Evolutionary conservation across 2,113 vertebrate genomes (phyloP).

Genomic region (Abramis brama): DNA sequence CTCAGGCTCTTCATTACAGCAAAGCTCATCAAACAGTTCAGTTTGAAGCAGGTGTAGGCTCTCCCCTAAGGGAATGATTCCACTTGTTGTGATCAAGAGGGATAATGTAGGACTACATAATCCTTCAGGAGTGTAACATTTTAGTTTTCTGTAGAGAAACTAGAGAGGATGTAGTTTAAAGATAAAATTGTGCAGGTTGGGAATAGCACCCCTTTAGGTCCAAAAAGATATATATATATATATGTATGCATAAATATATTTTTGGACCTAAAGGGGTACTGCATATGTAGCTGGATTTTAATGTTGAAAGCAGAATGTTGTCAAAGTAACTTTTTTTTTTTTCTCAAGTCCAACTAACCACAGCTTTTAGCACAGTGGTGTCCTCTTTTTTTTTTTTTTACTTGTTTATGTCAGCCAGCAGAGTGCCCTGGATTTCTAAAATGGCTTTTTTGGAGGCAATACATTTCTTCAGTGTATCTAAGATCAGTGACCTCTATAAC

Average conservation of each 20-base stretch:
- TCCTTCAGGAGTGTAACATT: conserved; percentile 13
- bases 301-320: conserved; percentile 29
- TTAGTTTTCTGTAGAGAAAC: neutral
- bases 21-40: conserved; percentile 54
- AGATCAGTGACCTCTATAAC: conserved; percentile 7
- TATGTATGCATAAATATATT: neutral
- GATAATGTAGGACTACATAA: conserved; percentile 34
- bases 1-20: conserved; percentile 59
- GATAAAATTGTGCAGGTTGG: neutral
- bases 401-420: neutral
- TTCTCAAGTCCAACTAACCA: conserved; percentile 3
- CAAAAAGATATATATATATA: neutral
- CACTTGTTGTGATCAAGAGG: conserved; percentile 29
- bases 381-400: neutral
- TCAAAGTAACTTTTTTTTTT: conserved; percentile 41
- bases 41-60: conserved; percentile 58
- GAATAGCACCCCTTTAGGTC: neutral
- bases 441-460: neutral
- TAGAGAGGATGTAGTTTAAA: conserved; percentile 5
- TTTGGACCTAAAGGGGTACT: neutral
- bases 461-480: neutral
- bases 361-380: conserved; percentile 42
- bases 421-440: conserved; percentile 26
- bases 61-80: conserved; percentile 18
- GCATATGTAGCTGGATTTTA: neutral